Evolutionary conservation across 1,140 invertebrate genomes (phyloP), one percentile per base, ranked within the genome.

Genomic region (Coptotermes formosanus): DNA sequence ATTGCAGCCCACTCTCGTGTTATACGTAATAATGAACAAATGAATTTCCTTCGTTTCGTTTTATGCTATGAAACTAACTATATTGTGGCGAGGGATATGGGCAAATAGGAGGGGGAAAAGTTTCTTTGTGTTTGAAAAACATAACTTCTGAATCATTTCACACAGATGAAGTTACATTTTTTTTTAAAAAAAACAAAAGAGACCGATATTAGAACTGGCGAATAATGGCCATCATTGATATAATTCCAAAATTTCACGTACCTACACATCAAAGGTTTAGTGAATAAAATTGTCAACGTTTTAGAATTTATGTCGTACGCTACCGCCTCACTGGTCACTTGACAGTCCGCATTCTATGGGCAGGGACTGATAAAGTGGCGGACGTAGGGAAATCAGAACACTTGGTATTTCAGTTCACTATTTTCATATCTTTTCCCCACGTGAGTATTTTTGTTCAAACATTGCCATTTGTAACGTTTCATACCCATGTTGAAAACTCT

Each of bases 121-220:
- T 75, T 75, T 25, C 59, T 75, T 75, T 75, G 64, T 75, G 64
- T 55, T 55, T 75, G 25, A 75, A 75, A 75, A 75, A 30, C 64
- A n/a, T 75, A 75, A 75, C 64, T 75, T 75, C 64, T 75, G 64
- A 75, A 25, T 75, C 64, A 75, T 75, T 75, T 75, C 25, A 75
- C 64, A 75, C 64, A 75, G 25, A 75, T 30, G 64, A 75, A 75
- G 9, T 75, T 75, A 11, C 14, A 21, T 64, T 64, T 64, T 9
- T 75, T 75, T 30, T 30, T 75, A 30, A 3, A 75, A 75, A 55
- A 55, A 55, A 55, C 14, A 16, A 75, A 8, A 30, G 6, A 16
- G 64, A n/a, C 64, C n/a, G 64, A 75, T 75, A 75, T 75, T 30
- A 30, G 64, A 75, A 30, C 16, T 75, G 8, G 16, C 16, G 64